These are phyloP conservation scores for Agelas oroides DNA, from an alignment of 37 sponge, comb jelly and placozoan species.

Conservation along the genomic window DNA sequence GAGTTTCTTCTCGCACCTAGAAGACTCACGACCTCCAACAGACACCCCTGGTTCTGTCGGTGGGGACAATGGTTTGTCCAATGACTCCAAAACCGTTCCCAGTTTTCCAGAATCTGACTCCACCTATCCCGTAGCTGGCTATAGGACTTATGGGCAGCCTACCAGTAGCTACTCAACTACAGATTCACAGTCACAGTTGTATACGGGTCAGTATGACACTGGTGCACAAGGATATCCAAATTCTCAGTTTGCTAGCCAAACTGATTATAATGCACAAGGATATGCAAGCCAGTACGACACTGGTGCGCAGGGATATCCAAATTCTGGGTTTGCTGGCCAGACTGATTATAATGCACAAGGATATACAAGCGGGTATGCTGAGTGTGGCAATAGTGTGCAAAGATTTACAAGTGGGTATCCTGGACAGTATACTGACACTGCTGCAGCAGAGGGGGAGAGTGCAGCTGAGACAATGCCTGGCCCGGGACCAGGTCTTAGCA, in stretches of 20 bases:
- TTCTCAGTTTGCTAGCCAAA: no score
- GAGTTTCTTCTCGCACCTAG: conserved; percentile 69
- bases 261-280: neutral
- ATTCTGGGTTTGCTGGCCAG: no score
- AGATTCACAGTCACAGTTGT: no score
- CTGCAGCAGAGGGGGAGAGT: neutral
- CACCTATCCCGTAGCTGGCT: conserved; percentile 4
- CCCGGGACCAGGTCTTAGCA: conserved; percentile 43
- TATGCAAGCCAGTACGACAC: neutral
- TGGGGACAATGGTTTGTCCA: neutral
- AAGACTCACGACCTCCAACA: neutral
- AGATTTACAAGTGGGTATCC: no score
- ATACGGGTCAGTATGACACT: neutral
- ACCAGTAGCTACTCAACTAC: no score
- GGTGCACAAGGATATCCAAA: neutral
- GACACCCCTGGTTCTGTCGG: neutral
- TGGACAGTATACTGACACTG: neutral
- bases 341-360: neutral
- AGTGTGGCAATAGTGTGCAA: no score
- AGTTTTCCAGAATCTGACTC: neutral
- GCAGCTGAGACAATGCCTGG: neutral
- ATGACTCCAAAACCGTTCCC: neutral
- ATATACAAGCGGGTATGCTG: neutral
- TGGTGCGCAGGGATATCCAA: neutral
- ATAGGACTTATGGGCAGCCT: no score